Evolutionary conservation across 2,888 invertebrate species (phyloP).

Genomic region (Lamellibrachia columna): DNA sequence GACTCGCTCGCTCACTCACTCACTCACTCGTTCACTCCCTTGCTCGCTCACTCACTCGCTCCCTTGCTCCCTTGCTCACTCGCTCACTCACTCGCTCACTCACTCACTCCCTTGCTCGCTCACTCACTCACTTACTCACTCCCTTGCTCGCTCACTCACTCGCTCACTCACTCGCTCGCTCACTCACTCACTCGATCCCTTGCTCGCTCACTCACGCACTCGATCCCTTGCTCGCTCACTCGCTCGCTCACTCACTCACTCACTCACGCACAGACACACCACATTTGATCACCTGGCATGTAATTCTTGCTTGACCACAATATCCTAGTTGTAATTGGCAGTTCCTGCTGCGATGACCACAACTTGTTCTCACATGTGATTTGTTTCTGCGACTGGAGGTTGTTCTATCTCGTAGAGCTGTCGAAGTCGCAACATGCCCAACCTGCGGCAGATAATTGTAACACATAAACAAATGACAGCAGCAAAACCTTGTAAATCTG

Average conservation of each 20-base stretch:
- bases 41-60: no score
- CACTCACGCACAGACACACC: not conserved
- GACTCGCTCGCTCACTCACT: no score
- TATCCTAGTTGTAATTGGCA: not conserved
- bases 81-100: no score
- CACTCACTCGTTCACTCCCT: no score
- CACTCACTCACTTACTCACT: no score
- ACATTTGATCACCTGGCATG: not conserved
- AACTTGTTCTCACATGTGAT: not conserved
- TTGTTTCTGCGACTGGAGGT: not conserved
- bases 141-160: no score
- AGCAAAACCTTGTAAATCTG: not conserved
- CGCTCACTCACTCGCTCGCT: not conserved
- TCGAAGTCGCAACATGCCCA: not conserved
- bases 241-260: no score
- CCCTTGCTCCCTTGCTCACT: no score
- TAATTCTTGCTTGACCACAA: not conserved
- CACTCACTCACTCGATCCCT: no score
- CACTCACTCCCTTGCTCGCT: not conserved
- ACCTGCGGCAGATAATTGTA: not conserved
- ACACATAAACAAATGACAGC: not conserved
- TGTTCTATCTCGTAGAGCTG: slow-evolving; percentile 12
- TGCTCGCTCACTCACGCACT: not conserved
- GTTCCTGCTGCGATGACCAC: not conserved
- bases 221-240: not conserved